These are phyloP conservation scores for Antheraea pernyi DNA, from an alignment of 1,140 invertebrate genomes.

Conservation along the genomic window DNA sequence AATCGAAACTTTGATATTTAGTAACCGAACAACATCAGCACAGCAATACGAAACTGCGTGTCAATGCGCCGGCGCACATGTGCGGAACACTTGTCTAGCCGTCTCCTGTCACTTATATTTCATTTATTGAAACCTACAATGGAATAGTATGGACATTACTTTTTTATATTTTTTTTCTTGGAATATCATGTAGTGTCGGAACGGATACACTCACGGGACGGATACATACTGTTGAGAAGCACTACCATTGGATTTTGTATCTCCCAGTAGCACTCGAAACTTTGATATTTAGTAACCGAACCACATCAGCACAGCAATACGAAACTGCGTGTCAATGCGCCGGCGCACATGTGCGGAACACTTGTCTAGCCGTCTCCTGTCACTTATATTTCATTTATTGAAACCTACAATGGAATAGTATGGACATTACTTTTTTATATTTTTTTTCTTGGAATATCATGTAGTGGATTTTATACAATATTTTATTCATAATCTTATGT, in stretches of 20 bases:
- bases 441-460: too few relatives aligned
- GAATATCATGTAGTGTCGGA: too few relatives aligned
- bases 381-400: conserved; percentile 45
- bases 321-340: conserved; percentile 2
- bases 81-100: conserved; percentile 51
- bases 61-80: conserved; percentile 33
- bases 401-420: conserved; percentile 17
- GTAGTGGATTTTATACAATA: too few relatives aligned
- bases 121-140: conserved; percentile 36
- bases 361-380: conserved; percentile 41
- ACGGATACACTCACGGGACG: too few relatives aligned
- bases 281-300: not conserved
- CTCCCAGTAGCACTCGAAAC: not conserved
- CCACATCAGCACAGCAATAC: not conserved
- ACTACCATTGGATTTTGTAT: not conserved
- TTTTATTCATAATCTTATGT: too few relatives aligned
- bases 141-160: conserved; percentile 28
- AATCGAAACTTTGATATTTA: not conserved
- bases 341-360: conserved; percentile 47
- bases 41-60: not conserved
- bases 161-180: too few relatives aligned
- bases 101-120: conserved; percentile 34
- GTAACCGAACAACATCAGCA: not conserved
- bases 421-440: conserved; percentile 25
- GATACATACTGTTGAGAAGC: too few relatives aligned